phyloP scores from a whole-genome alignment of 2,113 vertebrate species.

The Euleptes europaea region DNA sequence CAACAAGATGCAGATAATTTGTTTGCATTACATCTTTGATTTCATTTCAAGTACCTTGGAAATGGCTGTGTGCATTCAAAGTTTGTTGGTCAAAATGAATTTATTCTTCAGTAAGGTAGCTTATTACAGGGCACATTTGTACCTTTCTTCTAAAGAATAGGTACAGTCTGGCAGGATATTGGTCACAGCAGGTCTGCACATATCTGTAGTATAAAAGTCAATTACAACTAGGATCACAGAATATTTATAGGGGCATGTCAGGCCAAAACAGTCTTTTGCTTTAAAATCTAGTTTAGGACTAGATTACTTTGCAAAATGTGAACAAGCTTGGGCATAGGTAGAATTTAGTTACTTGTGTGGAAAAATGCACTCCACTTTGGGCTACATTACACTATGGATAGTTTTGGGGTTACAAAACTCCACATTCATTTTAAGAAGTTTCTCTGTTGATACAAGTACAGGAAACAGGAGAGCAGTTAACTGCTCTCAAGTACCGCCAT shows the following conservation, averaged over 20 bases:
- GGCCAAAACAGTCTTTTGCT: neutral
- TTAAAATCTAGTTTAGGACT: neutral
- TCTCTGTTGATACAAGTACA: too few species aligned
- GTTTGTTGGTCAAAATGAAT: neutral
- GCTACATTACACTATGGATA: too few species aligned
- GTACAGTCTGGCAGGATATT: neutral
- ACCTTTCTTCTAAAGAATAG: neutral
- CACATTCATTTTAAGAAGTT: too few species aligned
- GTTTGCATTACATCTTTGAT: slow-evolving; percentile 5
- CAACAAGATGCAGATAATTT: slow-evolving; percentile 44
- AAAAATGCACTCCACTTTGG: too few species aligned
- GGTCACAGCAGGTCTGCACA: neutral
- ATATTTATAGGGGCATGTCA: neutral
- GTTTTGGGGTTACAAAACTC: too few species aligned
- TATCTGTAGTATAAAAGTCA: neutral
- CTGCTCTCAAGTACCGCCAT: too few species aligned
- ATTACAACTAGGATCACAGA: neutral
- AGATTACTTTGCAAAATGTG: neutral
- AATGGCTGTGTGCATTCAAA: neutral
- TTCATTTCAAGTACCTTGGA: slow-evolving; percentile 14
- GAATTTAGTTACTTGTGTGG: neutral
- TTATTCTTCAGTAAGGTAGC: neutral
- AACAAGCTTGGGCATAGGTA: neutral
- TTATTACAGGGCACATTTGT: neutral
- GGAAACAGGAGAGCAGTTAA: too few species aligned